These are phyloP conservation scores for Actias luna DNA, from an alignment of 2,888 invertebrate species.

Conservation along the genomic window DNA sequence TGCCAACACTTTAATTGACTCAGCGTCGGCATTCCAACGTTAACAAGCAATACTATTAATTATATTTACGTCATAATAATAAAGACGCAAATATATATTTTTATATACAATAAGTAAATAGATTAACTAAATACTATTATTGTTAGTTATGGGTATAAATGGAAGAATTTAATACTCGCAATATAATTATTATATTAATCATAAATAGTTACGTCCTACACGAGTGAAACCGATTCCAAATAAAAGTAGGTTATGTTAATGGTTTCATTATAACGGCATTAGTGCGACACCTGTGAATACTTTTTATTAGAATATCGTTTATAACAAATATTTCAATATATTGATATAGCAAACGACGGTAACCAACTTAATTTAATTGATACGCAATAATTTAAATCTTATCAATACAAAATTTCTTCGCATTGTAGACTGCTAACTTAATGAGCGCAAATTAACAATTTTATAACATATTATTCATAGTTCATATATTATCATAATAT, in stretches of 20 bases:
- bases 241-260: background rate
- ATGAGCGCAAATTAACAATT: background rate
- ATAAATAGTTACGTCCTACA: background rate
- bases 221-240: background rate
- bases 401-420: too few relatives aligned
- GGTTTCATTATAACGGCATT: background rate
- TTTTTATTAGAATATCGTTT: background rate
- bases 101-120: background rate
- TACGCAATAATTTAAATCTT: background rate
- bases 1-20: constrained; percentile 24
- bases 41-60: constrained; percentile 12
- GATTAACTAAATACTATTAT: background rate
- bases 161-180: background rate
- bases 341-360: background rate
- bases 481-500: background rate
- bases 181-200: background rate
- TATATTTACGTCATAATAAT: background rate
- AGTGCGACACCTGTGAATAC: background rate
- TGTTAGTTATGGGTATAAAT: background rate
- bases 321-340: background rate
- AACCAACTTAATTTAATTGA: background rate
- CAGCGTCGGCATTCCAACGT: constrained; percentile 18
- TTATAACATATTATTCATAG: background rate
- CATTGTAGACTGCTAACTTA: too few relatives aligned
- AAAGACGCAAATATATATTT: background rate